Evolutionary conservation across 2,113 vertebrate species (phyloP), one percentile per base, ranked within the genome.

Genomic region (Sapajus apella): DNA sequence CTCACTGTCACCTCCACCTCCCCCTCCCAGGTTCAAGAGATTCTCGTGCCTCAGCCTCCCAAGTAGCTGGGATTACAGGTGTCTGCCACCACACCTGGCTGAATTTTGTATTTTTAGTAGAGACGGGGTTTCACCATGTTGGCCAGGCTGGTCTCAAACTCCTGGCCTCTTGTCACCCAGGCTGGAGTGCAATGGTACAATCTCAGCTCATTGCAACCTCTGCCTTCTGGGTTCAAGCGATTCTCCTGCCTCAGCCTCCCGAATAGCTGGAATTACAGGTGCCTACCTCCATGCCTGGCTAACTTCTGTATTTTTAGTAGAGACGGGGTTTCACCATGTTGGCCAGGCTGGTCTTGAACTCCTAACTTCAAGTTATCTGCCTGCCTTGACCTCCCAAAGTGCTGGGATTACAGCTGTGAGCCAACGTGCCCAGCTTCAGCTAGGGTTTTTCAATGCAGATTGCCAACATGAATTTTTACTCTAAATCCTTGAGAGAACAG

Each of bases 81-180:
- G 1, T 0, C 2, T 0, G 32, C 32, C 64, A 68, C 32, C 14
- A 68, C 0, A 32, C 32, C 32, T 13, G 13, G 64, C 64, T 68
- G 32, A 35, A 35, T 68, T 66, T 68, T 68, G 32, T 68, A 35
- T 68, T 68, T 68, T 35, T 68, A 35, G 61, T 64, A 30, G 61
- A 64, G 64, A 68, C 0, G 3, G 16, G 64, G 14, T 35, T 35
- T 68, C 16, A 35, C 14, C 16, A 35, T 68, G 64, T 68, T 68
- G 64, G 30, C 64, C 32, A 35, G 14, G 61, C 61, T 64, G 27
- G 11, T 64, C 27, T 64, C 5, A 27, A 64, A 61, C 58, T 12
- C 25, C 58, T 61, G 61, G 61, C 61, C 61, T 30, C 61, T 64
- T 68, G 64, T 68, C 32, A 7, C 32, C 64, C 64, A 68, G 32